Base-by-base conservation (phyloP, 2,797 vertebrate species). In the Monodelphis domestica region DNA sequence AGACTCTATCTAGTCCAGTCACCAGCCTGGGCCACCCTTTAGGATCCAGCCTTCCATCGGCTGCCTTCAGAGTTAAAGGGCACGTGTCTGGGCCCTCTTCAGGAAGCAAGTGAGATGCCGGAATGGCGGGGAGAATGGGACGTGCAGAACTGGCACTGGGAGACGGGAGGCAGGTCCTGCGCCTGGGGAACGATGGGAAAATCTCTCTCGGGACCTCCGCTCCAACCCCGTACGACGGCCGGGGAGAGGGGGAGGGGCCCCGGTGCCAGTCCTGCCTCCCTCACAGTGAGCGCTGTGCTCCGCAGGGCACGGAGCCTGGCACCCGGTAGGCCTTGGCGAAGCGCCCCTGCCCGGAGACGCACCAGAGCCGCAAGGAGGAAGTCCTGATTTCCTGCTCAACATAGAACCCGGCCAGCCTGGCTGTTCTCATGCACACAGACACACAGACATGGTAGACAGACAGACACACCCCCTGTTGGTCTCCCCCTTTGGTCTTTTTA, bases 141-240 rank as follows among this genome's bases (percentile, higher is more conserved):
- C 54, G 21, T 52, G 17, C 0, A 70, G 45, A 33, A 87, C 45
- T 87, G 63, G 12, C 94, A 89, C 45, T 70, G 54, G 26, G 15
- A 30, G 52, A 0, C 33, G 63, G 9, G 88, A n/a, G 53, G 88
- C 91, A 89, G 70, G 92, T 93, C 88, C 70, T 51, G 45, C 3
- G 15, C 7, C 17, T 89, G 15, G 24, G 12, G 92, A 38, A 89
- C 17, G 89, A 90, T 17, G 0, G 17, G 14, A 94, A 92, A 45
- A 93, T 92, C 59, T 10, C 45, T 78, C 52, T 94, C 51, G n/a
- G 52, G 38, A 30, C 7, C 17, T 84, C 38, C 54, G 29, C 87
- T 89, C 30, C 21, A 90, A 52, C 55, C 93, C 93, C 87, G 52
- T 45, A 94, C 89, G 93, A 88, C 33, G 51, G 26, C 9, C 24